Percentiles rank a stretch among this genome's conserved stretches.
phyloP scores from a whole-genome alignment of 2,797 vertebrate genomes.

The Galaxias olidus region DNA sequence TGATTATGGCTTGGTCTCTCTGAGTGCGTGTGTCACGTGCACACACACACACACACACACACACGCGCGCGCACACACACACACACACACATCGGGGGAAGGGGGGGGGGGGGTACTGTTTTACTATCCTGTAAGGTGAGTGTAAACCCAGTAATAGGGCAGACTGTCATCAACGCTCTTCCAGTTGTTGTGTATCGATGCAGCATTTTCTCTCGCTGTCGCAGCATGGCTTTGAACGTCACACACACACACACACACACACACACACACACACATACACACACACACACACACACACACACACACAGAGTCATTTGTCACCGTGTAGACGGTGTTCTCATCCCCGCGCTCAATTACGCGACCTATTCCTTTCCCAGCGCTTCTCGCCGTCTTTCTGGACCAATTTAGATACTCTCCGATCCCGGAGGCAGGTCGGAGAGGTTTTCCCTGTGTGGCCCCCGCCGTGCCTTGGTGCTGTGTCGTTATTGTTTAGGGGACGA shows the following conservation, averaged over 20 bases:
- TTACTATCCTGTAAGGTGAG: constrained; percentile 24
- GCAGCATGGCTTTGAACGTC: too few relatives aligned
- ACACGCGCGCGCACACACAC: neutral
- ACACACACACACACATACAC: constrained; percentile 1
- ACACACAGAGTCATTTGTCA: constrained; percentile 62
- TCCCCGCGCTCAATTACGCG: constrained; percentile 44
- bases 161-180: constrained; percentile 43
- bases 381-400: constrained; percentile 18
- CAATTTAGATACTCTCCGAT: constrained; percentile 40
- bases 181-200: constrained; percentile 28
- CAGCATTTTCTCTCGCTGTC: constrained; percentile 24
- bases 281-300: constrained; percentile 48
- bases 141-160: constrained; percentile 39
- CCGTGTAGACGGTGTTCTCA: constrained; percentile 41
- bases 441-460: too few relatives aligned
- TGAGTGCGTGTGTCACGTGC: neutral
- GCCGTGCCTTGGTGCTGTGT: too few relatives aligned
- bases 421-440: constrained; percentile 14
- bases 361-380: constrained; percentile 14
- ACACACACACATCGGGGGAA: neutral
- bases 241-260: neutral
- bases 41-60: neutral
- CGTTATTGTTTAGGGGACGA: neutral
- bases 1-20: too few relatives aligned
- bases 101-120: constrained; percentile 9